phyloP scores from a whole-genome alignment of 1,140 invertebrate genomes.

The Solen grandis region DNA sequence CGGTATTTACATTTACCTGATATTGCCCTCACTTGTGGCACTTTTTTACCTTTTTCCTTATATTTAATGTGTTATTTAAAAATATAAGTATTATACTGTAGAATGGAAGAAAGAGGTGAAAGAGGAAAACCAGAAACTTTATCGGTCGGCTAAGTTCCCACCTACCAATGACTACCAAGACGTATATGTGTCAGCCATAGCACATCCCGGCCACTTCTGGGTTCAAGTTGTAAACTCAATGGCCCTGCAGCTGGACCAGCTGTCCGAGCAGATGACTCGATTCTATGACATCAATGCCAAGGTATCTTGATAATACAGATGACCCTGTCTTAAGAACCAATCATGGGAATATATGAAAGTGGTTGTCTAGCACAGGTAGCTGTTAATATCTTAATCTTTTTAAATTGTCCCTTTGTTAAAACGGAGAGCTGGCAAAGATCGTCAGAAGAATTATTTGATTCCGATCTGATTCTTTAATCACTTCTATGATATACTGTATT shows the following conservation, averaged over 20 bases:
- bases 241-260: conserved; percentile 86
- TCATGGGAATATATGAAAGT: background rate
- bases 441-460: too few species aligned
- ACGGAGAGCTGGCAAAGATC: conserved; percentile 70
- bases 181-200: conserved; percentile 91
- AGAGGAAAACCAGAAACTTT: too few species aligned
- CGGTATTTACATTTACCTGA: too few species aligned
- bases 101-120: too few species aligned
- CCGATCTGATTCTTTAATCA: too few species aligned
- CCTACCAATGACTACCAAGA: conserved; percentile 83
- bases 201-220: conserved; percentile 91
- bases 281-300: conserved; percentile 83
- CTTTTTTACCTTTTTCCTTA: too few species aligned
- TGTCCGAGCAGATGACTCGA: conserved; percentile 89
- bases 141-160: conserved; percentile 78
- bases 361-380: background rate
- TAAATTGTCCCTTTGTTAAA: conserved; percentile 84
- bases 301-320: conserved; percentile 9
- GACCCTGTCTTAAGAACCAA: background rate
- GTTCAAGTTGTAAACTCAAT: conserved; percentile 88
- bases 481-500: too few species aligned
- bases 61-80: too few species aligned
- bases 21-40: too few species aligned
- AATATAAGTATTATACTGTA: too few species aligned
- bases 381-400: too few species aligned